These are phyloP conservation scores for Rattus rattus DNA, from an alignment of 2,113 vertebrate genomes.

Conservation along the genomic window DNA sequence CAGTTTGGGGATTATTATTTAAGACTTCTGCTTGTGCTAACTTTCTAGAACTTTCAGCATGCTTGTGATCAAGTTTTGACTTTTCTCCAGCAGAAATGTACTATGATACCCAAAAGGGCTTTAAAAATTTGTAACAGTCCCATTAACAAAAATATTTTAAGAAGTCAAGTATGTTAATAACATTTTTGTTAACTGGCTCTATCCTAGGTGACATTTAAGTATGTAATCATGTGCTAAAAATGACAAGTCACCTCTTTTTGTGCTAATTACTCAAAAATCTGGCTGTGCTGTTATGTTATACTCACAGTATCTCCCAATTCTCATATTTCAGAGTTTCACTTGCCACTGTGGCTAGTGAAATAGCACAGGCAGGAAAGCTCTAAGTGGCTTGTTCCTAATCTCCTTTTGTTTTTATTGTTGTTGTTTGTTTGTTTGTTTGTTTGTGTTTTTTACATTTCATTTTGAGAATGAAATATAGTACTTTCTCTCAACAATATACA, in stretches of 20 bases:
- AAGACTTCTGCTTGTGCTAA: neutral
- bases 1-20: neutral
- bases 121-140: neutral
- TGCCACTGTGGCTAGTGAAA: neutral
- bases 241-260: neutral
- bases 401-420: neutral
- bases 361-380: neutral
- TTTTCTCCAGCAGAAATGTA: neutral
- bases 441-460: neutral
- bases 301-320: neutral
- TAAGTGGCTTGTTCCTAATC: neutral
- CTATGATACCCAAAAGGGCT: neutral
- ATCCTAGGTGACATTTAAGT: neutral
- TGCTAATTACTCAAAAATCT: slow-evolving; percentile 18
- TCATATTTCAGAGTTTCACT: neutral
- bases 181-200: neutral
- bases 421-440: too few relatives aligned
- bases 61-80: neutral
- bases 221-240: neutral
- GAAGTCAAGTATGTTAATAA: neutral
- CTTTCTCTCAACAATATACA: slow-evolving; percentile 33
- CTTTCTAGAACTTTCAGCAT: slow-evolving; percentile 1
- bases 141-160: slow-evolving; percentile 44
- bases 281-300: neutral
- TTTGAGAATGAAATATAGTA: slow-evolving; percentile 34